Base-by-base conservation (phyloP, 1,140 invertebrate species). In the Solenopsis invicta region DNA sequence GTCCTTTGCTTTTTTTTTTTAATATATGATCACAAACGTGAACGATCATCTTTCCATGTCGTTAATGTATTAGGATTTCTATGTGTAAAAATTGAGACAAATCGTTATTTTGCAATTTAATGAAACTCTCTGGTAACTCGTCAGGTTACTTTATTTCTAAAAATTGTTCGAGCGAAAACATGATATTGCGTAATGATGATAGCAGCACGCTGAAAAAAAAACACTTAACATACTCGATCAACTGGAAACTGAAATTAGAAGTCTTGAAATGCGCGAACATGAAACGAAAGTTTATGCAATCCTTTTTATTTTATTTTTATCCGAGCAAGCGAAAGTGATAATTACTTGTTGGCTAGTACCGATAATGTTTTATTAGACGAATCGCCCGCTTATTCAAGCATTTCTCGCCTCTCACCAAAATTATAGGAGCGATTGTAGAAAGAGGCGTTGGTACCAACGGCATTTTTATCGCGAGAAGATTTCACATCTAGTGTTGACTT, bases 211-310 rank as follows among this genome's bases (percentile, higher is more conserved):
- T 59, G 9, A 10, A 29, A 29, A 29, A 56, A 67, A 56, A 59
- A 69, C 5, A 1, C 16, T 16, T 6, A 59, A 56, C 59, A 61
- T 21, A 24, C 0, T 5, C 61, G 41, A 82, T 74, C 12, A 50
- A 16, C 12, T 82, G 18, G 45, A 74, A 84, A 74, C 13, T 50
- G 24, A 24, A 37, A 81, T 85, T 76, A 66, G 74, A 78, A 78
- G 74, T 54, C 12, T 48, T 45, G 52, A 81, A 48, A 34, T 37
- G 80, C 24, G 21, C 24, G 45, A 66, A 10, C 12, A 54, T 52
- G 37, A 67, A 56, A 87, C n/a, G 52, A 72, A 34, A 82, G 85
- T 82, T 82, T 72, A 54, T 54, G 56, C 41, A 82, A 87, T 72
- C 59, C 21, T 45, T 64, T 34, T 86, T 64, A 59, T 24, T 54